Conservation (phyloP, 2,113 vertebrate species). For the Apistogramma diplotaenia region DNA sequence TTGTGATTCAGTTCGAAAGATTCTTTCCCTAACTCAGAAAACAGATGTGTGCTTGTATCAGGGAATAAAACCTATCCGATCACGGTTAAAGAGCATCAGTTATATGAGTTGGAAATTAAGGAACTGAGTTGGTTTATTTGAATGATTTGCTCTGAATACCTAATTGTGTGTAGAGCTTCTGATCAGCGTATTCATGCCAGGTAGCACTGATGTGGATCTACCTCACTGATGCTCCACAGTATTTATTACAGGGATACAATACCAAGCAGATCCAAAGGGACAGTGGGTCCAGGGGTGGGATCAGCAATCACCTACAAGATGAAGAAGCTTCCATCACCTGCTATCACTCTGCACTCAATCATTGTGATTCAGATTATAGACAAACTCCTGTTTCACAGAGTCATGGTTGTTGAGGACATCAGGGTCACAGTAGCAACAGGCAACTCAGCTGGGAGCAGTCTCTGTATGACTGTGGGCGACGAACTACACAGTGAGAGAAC, state of each 20-base stretch:
- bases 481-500: background rate
- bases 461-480: background rate
- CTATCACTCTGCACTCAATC: too few relatives aligned
- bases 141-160: background rate
- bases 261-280: background rate
- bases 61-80: background rate
- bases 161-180: background rate
- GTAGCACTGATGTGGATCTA: too few relatives aligned
- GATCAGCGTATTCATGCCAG: background rate
- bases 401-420: background rate
- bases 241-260: background rate
- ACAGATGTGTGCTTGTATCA: background rate
- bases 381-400: too few relatives aligned
- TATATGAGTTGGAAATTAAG: background rate
- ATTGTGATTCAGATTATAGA: too few relatives aligned
- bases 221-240: too few relatives aligned
- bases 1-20: background rate
- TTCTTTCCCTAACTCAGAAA: background rate
- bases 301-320: too few relatives aligned
- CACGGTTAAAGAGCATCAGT: background rate
- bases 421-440: background rate
- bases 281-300: too few relatives aligned
- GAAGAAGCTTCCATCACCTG: too few relatives aligned
- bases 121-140: background rate
- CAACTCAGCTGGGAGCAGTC: background rate